Percentiles rank a stretch among this genome's conserved stretches.
Evolutionary conservation across 2,888 invertebrate species (phyloP).

Genomic region (Abrostola tripartita): DNA sequence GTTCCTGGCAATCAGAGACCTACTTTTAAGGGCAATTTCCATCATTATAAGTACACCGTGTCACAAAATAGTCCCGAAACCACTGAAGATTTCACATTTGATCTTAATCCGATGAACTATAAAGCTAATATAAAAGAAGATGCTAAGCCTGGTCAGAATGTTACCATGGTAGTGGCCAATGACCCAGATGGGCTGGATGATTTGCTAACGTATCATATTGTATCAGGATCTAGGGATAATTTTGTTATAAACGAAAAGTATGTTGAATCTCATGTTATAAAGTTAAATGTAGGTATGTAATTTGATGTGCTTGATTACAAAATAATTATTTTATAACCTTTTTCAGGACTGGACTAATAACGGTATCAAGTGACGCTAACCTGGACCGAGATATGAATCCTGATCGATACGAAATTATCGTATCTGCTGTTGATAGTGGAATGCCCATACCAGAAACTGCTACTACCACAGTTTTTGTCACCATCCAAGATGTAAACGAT

Average conservation of each 20-base stretch:
- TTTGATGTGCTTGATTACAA: neutral
- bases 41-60: conserved; percentile 84
- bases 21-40: conserved; percentile 92
- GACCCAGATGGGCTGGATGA: conserved; percentile 94
- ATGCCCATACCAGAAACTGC: conserved; percentile 93
- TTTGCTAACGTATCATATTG: conserved; percentile 91
- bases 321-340: neutral
- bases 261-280: conserved; percentile 55
- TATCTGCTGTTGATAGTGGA: conserved; percentile 93
- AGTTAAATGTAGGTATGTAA: neutral
- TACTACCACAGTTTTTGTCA: conserved; percentile 92
- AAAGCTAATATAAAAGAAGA: conserved; percentile 92
- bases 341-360: conserved; percentile 90
- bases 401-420: conserved; percentile 91
- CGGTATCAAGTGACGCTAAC: conserved; percentile 91
- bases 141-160: conserved; percentile 90
- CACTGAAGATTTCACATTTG: conserved; percentile 81
- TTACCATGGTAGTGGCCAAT: conserved; percentile 91
- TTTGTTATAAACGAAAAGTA: conserved; percentile 92
- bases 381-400: conserved; percentile 91
- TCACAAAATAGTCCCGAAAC: conserved; percentile 72
- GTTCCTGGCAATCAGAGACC: conserved; percentile 94
- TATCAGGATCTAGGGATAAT: conserved; percentile 92
- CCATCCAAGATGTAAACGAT: conserved; percentile 93
- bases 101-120: conserved; percentile 91